These are phyloP conservation scores for Glyptemys insculpta DNA, from an alignment of 2,797 vertebrate species.

Conservation along the genomic window DNA sequence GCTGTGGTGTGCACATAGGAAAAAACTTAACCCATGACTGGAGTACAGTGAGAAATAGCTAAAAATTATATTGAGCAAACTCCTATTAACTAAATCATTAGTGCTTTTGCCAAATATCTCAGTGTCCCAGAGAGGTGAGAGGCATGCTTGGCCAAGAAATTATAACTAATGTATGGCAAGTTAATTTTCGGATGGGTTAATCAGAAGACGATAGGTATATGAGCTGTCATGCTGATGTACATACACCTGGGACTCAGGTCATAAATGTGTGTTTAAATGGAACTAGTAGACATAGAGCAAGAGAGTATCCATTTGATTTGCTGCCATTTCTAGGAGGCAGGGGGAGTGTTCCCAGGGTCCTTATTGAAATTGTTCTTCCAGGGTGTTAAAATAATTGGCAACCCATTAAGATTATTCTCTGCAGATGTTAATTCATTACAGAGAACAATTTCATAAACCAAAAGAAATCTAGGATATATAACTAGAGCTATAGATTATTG, in stretches of 20 bases:
- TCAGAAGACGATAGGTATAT: neutral
- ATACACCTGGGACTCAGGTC: neutral
- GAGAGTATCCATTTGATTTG: neutral
- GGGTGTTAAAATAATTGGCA: neutral
- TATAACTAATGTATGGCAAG: neutral
- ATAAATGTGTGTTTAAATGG: neutral
- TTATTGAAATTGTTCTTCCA: neutral
- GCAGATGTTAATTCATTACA: constrained; percentile 13
- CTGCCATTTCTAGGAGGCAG: neutral
- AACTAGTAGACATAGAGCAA: neutral
- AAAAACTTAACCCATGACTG: neutral
- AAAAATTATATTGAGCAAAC: neutral
- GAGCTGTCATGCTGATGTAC: neutral
- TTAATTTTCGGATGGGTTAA: constrained; percentile 20
- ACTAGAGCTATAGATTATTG: neutral
- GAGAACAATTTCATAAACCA: neutral
- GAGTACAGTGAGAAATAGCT: neutral
- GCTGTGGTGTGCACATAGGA: neutral
- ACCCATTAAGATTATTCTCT: neutral
- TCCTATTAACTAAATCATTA: neutral
- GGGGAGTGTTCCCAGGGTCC: neutral
- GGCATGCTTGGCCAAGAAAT: neutral
- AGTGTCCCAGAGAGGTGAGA: neutral
- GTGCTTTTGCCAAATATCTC: neutral
- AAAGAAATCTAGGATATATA: constrained; percentile 9